These are phyloP conservation scores for Rhinoraja longicauda DNA, from an alignment of 2,797 vertebrate species.

Conservation along the genomic window DNA sequence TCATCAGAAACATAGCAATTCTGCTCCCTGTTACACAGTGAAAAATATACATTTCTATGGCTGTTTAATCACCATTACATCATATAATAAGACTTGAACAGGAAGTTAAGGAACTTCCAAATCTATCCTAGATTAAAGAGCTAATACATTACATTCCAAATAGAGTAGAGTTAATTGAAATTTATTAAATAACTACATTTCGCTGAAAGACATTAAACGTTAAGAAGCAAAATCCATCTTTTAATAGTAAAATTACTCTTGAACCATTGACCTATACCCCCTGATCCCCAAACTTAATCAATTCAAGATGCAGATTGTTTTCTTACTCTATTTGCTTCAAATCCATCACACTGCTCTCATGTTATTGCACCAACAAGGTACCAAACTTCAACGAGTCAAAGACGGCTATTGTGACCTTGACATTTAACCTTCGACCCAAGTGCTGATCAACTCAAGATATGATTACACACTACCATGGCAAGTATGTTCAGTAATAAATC, in stretches of 20 bases:
- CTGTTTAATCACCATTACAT: slow-evolving; percentile 37
- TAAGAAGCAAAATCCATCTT: slow-evolving; percentile 37
- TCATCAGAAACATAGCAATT: background rate
- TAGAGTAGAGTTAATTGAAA: slow-evolving; percentile 28
- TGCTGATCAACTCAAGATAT: slow-evolving; percentile 38
- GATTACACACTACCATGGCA: slow-evolving; percentile 30
- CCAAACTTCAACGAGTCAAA: slow-evolving; percentile 34
- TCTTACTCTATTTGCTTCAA: slow-evolving; percentile 38
- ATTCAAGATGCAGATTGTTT: slow-evolving; percentile 38
- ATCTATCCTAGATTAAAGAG: slow-evolving; percentile 33
- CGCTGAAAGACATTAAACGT: slow-evolving; percentile 31
- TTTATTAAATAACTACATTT: slow-evolving; percentile 39
- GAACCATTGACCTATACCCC: slow-evolving; percentile 37
- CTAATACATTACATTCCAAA: slow-evolving; percentile 32
- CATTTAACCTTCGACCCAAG: slow-evolving; percentile 30
- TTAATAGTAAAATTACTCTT: slow-evolving; percentile 36
- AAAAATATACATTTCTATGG: background rate
- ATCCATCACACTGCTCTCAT: slow-evolving; percentile 37
- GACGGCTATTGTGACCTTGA: slow-evolving; percentile 32
- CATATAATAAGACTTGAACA: slow-evolving; percentile 31
- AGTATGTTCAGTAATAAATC: slow-evolving; percentile 38
- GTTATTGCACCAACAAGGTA: slow-evolving; percentile 37
- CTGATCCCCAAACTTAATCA: slow-evolving; percentile 38
- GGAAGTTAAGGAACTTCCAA: slow-evolving; percentile 26
- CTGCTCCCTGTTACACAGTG: background rate